Percentiles rank a stretch among this genome's conserved stretches.
Evolutionary conservation across 1,140 invertebrate species (phyloP).

Genomic region (Macrotrachela quadricornifera): DNA sequence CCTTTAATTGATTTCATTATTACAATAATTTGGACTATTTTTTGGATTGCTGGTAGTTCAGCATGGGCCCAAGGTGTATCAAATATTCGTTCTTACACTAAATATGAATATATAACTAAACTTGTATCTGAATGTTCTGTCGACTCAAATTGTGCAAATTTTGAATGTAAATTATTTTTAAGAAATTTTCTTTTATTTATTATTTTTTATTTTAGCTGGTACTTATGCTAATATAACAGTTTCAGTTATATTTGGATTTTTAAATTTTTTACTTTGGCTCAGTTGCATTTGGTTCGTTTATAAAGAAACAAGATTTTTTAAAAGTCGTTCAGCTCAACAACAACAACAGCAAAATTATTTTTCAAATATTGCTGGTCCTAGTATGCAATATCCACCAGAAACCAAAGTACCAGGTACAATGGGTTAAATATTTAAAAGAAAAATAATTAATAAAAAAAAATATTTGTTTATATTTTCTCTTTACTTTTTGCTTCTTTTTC

Average conservation of each 20-base stretch:
- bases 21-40: constrained; percentile 2
- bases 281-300: constrained; percentile 4
- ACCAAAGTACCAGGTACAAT: too few species aligned
- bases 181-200: too few species aligned
- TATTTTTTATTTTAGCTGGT: neutral
- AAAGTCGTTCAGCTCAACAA: neutral
- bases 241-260: constrained; percentile 6
- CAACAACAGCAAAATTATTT: neutral
- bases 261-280: constrained; percentile 2
- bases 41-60: constrained; percentile 5
- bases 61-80: constrained; percentile 4
- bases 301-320: constrained; percentile 6
- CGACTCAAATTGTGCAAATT: too few species aligned
- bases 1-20: constrained; percentile 1
- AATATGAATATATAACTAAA: too few species aligned
- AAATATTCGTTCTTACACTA: neutral
- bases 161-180: too few species aligned
- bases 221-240: constrained; percentile 5
- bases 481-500: too few species aligned
- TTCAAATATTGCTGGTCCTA: too few species aligned
- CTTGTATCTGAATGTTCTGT: too few species aligned
- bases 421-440: too few species aligned
- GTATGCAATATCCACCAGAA: too few species aligned
- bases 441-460: too few species aligned
- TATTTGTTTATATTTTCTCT: too few species aligned